These are phyloP conservation scores for Chunga burmeisteri DNA, from an alignment of 2,113 vertebrate species.

Conservation along the genomic window DNA sequence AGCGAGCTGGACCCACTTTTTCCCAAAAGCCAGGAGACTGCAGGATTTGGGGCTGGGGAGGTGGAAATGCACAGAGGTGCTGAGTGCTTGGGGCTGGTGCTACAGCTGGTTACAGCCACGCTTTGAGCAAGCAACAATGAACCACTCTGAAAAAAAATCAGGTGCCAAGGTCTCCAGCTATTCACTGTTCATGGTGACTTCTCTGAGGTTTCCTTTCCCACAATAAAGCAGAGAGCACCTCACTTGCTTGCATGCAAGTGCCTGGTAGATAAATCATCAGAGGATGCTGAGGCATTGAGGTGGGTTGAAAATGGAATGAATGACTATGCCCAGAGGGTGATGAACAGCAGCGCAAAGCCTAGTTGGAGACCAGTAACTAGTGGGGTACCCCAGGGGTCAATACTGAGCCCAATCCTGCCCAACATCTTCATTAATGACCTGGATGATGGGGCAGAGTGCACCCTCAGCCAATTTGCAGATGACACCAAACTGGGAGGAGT, in stretches of 20 bases:
- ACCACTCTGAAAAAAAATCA: background rate
- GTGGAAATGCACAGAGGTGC: background rate
- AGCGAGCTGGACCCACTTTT: background rate
- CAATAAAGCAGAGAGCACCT: slow-evolving; percentile 8
- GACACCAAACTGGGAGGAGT: background rate
- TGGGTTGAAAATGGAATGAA: background rate
- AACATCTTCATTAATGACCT: background rate
- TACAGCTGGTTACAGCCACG: rapidly evolving
- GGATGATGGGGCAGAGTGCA: background rate
- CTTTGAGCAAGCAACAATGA: background rate
- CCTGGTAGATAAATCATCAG: background rate
- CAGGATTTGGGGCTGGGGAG: background rate
- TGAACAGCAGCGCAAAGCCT: background rate
- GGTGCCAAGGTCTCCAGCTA: background rate
- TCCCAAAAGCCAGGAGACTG: background rate
- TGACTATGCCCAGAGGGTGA: background rate
- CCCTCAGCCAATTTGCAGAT: background rate
- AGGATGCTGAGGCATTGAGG: background rate
- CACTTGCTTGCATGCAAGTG: background rate
- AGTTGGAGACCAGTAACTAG: background rate
- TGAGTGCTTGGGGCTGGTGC: rapidly evolving
- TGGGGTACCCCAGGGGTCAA: background rate
- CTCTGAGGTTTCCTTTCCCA: slow-evolving; percentile 33
- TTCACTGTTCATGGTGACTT: background rate
- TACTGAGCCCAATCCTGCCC: background rate